Conservation (phyloP, 35 echinoderm and acorn worm species). For the Holothuria glaberrima region DNA sequence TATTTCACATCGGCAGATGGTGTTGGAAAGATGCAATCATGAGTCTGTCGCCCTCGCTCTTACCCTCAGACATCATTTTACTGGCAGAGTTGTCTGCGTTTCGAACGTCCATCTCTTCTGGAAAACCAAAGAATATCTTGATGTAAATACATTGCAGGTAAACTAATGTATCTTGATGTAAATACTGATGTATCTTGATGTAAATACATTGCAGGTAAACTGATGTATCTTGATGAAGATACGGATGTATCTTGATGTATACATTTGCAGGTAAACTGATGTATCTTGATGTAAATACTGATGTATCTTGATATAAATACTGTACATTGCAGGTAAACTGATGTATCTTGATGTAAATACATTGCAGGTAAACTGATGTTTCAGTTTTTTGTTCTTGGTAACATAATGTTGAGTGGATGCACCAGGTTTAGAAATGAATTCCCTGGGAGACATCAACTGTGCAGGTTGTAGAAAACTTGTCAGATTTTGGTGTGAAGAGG, state of each 20-base stretch:
- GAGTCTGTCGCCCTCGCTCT: conserved; percentile 46
- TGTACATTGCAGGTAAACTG: conserved; percentile 60
- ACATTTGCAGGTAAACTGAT: conserved; percentile 59
- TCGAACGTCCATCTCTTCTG: conserved; percentile 65
- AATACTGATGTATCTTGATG: conserved; percentile 62
- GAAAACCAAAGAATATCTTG: conserved; percentile 52
- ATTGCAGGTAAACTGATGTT: conserved; percentile 51
- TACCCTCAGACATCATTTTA: conserved; percentile 19
- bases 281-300: no score
- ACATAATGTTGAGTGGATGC: no score
- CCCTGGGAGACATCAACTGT: no score
- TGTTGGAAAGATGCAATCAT: conserved; percentile 25
- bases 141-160: conserved; percentile 73
- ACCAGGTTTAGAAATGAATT: no score
- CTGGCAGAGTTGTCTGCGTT: conserved; percentile 12
- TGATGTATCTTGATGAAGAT: background rate
- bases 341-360: background rate
- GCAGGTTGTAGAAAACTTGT: no score
- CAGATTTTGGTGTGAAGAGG: no score
- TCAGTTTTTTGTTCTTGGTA: no score
- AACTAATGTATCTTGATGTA: background rate
- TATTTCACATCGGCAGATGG: conserved; percentile 7
- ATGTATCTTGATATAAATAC: conserved; percentile 64
- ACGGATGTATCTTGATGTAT: conserved; percentile 64
- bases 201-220: conserved; percentile 68